These are phyloP conservation scores for Smittia sp. DNA, from an alignment of 2,888 invertebrate genomes.

Conservation along the genomic window DNA sequence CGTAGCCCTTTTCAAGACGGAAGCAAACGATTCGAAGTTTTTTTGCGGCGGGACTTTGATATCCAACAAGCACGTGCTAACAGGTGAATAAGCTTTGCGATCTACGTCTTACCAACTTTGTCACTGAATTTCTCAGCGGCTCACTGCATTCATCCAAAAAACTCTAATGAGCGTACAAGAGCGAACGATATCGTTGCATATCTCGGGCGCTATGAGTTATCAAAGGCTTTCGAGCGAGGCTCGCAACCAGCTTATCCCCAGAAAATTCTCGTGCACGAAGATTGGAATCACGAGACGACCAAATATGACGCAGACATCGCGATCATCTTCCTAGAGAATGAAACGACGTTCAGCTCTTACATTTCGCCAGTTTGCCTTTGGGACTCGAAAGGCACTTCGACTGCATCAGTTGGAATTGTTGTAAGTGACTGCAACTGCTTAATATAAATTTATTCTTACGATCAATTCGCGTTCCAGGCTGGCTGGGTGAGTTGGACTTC, in stretches of 20 bases:
- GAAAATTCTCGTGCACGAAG: constrained; percentile 46
- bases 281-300: constrained; percentile 50
- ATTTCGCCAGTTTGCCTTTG: constrained; percentile 55
- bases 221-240: not conserved
- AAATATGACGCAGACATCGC: constrained; percentile 55
- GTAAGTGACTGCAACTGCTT: not conserved
- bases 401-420: constrained; percentile 39
- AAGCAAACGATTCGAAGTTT: not conserved
- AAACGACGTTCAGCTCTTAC: constrained; percentile 49
- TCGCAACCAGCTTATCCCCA: not conserved
- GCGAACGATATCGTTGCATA: not conserved
- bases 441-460: not conserved
- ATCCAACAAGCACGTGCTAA: not conserved
- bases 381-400: constrained; percentile 45
- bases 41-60: constrained; percentile 5
- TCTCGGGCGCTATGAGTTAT: not conserved
- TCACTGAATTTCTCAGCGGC: constrained; percentile 3
- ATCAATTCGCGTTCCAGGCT: not conserved
- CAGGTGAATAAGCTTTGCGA: not conserved
- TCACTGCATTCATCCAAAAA: constrained; percentile 10
- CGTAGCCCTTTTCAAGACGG: not conserved
- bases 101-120: too few species aligned
- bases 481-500: not conserved
- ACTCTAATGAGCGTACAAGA: not conserved
- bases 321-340: constrained; percentile 50